A percentile compares a stretch with the other conserved stretches of the same genome.
Evolutionary conservation across 1,140 invertebrate species (phyloP).

Genomic region (Armadillidium nasatum): DNA sequence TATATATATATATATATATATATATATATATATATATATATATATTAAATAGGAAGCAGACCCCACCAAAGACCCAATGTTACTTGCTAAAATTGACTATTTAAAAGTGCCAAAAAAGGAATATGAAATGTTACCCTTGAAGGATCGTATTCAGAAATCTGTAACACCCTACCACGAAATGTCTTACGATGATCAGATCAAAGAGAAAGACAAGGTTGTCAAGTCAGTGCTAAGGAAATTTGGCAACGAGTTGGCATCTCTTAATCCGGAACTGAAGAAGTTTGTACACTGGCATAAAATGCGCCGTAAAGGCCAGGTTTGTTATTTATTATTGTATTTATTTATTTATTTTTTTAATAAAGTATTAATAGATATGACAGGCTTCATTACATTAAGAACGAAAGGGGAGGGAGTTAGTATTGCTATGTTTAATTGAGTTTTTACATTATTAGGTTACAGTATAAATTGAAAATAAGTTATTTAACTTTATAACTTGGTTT

Average conservation of each 20-base stretch:
- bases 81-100: not conserved
- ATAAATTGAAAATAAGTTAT: no score
- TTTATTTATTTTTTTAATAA: no score
- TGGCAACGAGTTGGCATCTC: constrained; percentile 30
- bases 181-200: constrained; percentile 4
- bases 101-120: not conserved
- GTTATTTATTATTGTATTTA: no score
- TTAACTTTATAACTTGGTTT: no score
- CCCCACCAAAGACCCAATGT: constrained; percentile 16
- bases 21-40: no score
- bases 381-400: no score
- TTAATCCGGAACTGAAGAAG: constrained; percentile 33
- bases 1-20: no score
- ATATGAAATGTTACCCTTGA: constrained; percentile 13
- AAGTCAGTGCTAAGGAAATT: constrained; percentile 27
- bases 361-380: no score
- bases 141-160: not conserved
- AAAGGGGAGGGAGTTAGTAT: no score
- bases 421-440: no score
- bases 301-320: constrained; percentile 37
- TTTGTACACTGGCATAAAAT: constrained; percentile 35
- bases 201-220: constrained; percentile 35
- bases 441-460: no score
- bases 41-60: constrained; percentile 16
- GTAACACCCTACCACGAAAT: constrained; percentile 20